phyloP scores from a whole-genome alignment of 2,888 invertebrate genomes.

The Branchellion lobata region DNA sequence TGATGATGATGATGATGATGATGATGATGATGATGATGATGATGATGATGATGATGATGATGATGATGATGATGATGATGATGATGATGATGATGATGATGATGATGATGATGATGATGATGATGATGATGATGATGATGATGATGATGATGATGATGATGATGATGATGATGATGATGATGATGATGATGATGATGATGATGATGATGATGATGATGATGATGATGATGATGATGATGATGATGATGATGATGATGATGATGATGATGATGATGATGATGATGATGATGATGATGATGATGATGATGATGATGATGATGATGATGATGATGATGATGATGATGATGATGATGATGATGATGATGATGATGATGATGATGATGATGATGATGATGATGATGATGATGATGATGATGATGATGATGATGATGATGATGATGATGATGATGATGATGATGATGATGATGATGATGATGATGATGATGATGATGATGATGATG shows the following conservation, averaged over 20 bases:
- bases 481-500: constrained; percentile 14
- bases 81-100: constrained; percentile 9
- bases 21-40: constrained; percentile 9
- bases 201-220: constrained; percentile 9
- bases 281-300: constrained; percentile 12
- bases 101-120: constrained; percentile 9
- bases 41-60: constrained; percentile 9
- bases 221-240: constrained; percentile 9
- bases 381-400: constrained; percentile 14
- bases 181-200: constrained; percentile 9
- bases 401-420: constrained; percentile 17
- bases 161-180: constrained; percentile 9
- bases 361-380: constrained; percentile 30
- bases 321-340: constrained; percentile 36
- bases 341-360: constrained; percentile 40
- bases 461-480: constrained; percentile 17
- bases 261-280: constrained; percentile 17
- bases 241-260: constrained; percentile 2
- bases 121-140: constrained; percentile 9
- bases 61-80: constrained; percentile 9
- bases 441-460: constrained; percentile 16
- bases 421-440: constrained; percentile 11
- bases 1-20: constrained; percentile 9
- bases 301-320: constrained; percentile 37
- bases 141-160: constrained; percentile 9